Conservation (phyloP, 1,140 invertebrate species). For the Drosophila equinoxialis region DNA sequence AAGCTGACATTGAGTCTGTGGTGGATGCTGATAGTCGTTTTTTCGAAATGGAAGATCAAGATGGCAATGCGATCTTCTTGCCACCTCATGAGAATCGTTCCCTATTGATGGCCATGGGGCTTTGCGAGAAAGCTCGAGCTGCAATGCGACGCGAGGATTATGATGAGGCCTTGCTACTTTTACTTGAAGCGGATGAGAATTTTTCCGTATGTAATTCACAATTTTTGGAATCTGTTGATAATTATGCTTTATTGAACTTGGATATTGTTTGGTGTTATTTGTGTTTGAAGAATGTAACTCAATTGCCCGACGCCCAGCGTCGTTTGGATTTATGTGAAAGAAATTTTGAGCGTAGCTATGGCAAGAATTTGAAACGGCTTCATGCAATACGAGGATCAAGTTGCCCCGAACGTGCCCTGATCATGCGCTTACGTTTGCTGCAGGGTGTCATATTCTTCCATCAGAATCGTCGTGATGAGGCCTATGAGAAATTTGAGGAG, state of each 20-base stretch:
- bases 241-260: constrained; percentile 90
- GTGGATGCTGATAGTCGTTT: constrained; percentile 58
- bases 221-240: constrained; percentile 88
- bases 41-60: constrained; percentile 88
- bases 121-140: constrained; percentile 89
- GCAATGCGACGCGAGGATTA: constrained; percentile 87
- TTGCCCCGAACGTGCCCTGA: constrained; percentile 88
- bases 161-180: constrained; percentile 87
- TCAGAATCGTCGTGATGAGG: constrained; percentile 86
- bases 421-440: constrained; percentile 90
- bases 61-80: constrained; percentile 87
- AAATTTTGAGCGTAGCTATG: constrained; percentile 88
- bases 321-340: constrained; percentile 87
- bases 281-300: constrained; percentile 87
- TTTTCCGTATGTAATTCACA: constrained; percentile 88
- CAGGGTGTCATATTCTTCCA: constrained; percentile 91
- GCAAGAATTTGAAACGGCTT: constrained; percentile 87
- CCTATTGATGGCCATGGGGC: constrained; percentile 88
- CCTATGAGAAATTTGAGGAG: constrained; percentile 84
- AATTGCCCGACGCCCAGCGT: constrained; percentile 88
- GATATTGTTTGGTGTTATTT: constrained; percentile 94
- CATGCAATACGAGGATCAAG: constrained; percentile 86
- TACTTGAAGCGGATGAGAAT: constrained; percentile 90
- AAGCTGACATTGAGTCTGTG: constrained; percentile 68
- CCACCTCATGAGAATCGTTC: constrained; percentile 87